These are phyloP conservation scores for Varecia variegata DNA, from an alignment of 2,797 vertebrate genomes.

Conservation along the genomic window DNA sequence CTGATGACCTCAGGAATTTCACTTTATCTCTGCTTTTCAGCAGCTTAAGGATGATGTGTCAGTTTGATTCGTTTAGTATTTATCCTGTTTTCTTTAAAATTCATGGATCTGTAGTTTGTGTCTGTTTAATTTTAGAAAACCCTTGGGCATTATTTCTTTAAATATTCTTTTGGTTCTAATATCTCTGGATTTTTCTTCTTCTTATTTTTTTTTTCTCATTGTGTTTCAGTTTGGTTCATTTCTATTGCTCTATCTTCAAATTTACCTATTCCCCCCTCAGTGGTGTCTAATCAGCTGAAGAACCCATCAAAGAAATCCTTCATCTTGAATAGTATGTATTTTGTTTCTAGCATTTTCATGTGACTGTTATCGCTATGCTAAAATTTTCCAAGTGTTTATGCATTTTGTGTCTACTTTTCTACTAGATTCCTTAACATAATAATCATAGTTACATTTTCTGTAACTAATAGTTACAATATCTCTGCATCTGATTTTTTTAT, in stretches of 20 bases:
- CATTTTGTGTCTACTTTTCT: not conserved
- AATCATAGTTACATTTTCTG: not conserved
- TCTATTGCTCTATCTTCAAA: not conserved
- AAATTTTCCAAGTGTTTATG: not conserved
- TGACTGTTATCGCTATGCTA: not conserved
- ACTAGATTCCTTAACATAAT: not conserved
- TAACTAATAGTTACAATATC: not conserved
- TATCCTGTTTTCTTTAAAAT: not conserved
- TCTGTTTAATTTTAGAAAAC: not conserved
- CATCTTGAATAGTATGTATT: not conserved
- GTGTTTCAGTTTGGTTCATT: not conserved
- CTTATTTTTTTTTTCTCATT: not conserved
- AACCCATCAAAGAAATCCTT: not conserved
- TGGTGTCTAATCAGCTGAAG: not conserved
- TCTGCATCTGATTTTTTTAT: not conserved
- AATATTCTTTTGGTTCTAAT: not conserved
- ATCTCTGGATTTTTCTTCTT: not conserved
- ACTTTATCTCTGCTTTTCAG: not conserved
- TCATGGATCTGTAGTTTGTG: not conserved
- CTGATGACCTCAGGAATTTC: not conserved
- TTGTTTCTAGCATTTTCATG: not conserved
- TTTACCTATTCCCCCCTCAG: not conserved
- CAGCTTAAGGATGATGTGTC: not conserved
- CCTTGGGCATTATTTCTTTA: not conserved
- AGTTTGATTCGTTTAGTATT: not conserved